phyloP scores from a whole-genome alignment of 2,888 invertebrate species.

The Tupiocoris notatus region DNA sequence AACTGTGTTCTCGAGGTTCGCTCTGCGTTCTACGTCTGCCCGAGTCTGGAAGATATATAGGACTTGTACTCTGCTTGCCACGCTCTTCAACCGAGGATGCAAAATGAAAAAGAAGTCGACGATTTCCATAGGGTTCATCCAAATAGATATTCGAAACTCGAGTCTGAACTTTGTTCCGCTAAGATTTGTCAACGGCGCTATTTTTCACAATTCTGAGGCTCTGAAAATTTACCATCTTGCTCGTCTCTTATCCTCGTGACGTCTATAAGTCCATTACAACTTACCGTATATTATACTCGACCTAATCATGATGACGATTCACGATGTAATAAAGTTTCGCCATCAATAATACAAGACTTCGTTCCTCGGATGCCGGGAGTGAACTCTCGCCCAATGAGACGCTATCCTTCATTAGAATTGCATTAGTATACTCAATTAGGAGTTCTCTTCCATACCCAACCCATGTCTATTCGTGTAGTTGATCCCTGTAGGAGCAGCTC shows the following conservation, averaged over 20 bases:
- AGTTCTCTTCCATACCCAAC: background rate
- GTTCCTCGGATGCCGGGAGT: background rate
- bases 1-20: conserved; percentile 30
- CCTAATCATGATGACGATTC: conserved; percentile 29
- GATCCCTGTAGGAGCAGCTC: conserved; percentile 2
- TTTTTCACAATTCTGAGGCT: too few species aligned
- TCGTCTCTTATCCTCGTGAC: too few species aligned
- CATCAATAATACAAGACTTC: conserved; percentile 27
- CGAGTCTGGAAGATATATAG: conserved; percentile 32
- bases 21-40: conserved; percentile 7
- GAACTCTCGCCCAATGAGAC: conserved; percentile 26
- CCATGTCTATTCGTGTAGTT: background rate
- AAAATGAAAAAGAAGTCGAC: conserved; percentile 3
- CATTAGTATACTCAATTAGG: conserved; percentile 43
- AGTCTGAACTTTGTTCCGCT: too few species aligned
- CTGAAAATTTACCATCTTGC: too few species aligned
- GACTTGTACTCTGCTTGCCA: conserved; percentile 27
- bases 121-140: background rate
- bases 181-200: too few species aligned
- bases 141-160: too few species aligned
- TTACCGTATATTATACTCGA: too few species aligned
- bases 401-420: conserved; percentile 44
- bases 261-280: too few species aligned
- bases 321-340: conserved; percentile 27
- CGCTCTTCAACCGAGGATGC: conserved; percentile 30